Conservation (phyloP, 2,888 invertebrate genomes). For the Trimorus sp. region DNA sequence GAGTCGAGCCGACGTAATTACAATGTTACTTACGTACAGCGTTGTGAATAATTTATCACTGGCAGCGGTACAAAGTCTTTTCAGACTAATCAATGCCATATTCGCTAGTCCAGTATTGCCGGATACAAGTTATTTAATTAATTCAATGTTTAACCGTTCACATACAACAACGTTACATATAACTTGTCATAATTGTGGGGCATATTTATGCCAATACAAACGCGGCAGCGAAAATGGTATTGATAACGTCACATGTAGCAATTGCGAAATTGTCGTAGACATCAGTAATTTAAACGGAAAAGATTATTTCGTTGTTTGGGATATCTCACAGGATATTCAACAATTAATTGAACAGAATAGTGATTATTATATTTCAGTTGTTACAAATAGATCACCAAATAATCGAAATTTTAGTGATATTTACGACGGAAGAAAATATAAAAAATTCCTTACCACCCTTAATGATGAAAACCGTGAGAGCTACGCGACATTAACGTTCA, state of each 20-base stretch:
- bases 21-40: constrained; percentile 21
- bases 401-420: constrained; percentile 40
- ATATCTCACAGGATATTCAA: constrained; percentile 39
- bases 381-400: constrained; percentile 24
- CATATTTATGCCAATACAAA: constrained; percentile 4
- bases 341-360: constrained; percentile 37
- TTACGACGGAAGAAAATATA: constrained; percentile 56
- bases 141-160: constrained; percentile 30
- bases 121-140: constrained; percentile 40
- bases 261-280: constrained; percentile 11
- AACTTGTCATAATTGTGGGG: constrained; percentile 15
- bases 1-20: constrained; percentile 28
- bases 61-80: constrained; percentile 15
- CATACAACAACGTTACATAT: constrained; percentile 14
- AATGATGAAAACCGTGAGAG: constrained; percentile 25
- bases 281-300: constrained; percentile 1
- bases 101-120: constrained; percentile 45
- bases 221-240: neutral
- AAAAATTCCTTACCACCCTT: constrained; percentile 42
- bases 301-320: constrained; percentile 38
- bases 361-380: constrained; percentile 46
- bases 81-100: constrained; percentile 46
- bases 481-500: constrained; percentile 56
- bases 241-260: neutral
- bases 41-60: constrained; percentile 11